Base-by-base conservation (phyloP, 2,113 vertebrate species). In the Grallaria varia region DNA sequence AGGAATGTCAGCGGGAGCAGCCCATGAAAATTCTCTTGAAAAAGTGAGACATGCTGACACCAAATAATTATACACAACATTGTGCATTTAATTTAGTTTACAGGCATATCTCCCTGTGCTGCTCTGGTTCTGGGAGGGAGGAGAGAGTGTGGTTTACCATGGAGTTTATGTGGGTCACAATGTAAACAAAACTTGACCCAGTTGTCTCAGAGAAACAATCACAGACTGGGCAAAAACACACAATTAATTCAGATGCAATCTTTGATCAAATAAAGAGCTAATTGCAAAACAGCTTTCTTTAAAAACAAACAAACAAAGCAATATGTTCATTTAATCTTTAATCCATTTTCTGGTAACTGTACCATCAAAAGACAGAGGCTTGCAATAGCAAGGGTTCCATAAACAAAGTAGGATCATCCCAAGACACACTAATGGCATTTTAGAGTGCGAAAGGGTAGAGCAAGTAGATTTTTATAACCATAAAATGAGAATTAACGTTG, bases 301-400 rank as follows among this genome's bases (percentile, higher is more conserved):
- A 86, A 94, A 94, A 95, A 89, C 84, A 93, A 96, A 90, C 73
- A 94, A 93, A 87, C 73, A 83, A 84, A 83, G 84, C 59, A 80
- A 30, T 84, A 77, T 39, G 53, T 69, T 95, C 1, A 3, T 93
- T 92, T 91, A 74, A 77, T 88, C 93, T 97, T 95, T 86, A 93
- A 96, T 92, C 84, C 56, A 73, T 95, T 93, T 95, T 88, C 95
- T 85, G 44, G 89, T 94, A 93, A 96, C 58, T 86, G 81, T 87
- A 83, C 67, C 71, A 77, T 14, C 14, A 10, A 82, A 93, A 93
- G 88, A 75, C 58, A 87, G 56, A 76, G 63, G 74, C 45, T 89
- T 67, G 91, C 33, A 71, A 60, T 4, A 84, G 53, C 60, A 77
- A 81, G 79, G 40, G 79, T 72, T 82, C 83, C 75, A 90, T 72